Evolutionary conservation across 2,113 vertebrate genomes (phyloP).

Genomic region (Limanda limanda): DNA sequence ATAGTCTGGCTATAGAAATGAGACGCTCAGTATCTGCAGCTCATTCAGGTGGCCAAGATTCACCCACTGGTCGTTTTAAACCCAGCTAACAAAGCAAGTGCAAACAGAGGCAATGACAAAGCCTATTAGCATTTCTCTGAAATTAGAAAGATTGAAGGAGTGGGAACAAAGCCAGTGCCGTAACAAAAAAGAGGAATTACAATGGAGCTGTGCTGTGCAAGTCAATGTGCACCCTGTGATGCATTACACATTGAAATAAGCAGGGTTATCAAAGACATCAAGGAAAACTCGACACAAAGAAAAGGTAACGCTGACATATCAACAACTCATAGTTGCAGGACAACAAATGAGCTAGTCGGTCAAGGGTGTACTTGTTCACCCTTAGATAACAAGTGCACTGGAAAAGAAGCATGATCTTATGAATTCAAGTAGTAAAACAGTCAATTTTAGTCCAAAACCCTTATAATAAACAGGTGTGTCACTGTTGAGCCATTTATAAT

Average conservation of each 20-base stretch:
- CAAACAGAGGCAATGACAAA: constrained; percentile 57
- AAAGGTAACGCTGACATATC: neutral
- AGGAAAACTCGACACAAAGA: constrained; percentile 3
- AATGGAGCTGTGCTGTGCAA: constrained; percentile 35
- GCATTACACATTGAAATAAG: constrained; percentile 19
- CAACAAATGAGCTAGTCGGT: neutral
- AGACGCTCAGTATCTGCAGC: constrained; percentile 17
- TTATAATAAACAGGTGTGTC: neutral
- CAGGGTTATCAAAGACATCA: constrained; percentile 2
- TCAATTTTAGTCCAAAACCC: neutral
- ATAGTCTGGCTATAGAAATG: constrained; percentile 4
- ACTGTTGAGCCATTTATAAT: neutral
- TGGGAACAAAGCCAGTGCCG: constrained; percentile 37
- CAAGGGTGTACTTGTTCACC: neutral
- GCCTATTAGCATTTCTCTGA: constrained; percentile 61
- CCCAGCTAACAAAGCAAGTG: constrained; percentile 49
- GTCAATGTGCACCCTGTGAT: constrained; percentile 22
- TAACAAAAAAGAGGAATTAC: constrained; percentile 42
- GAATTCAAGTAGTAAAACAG: neutral
- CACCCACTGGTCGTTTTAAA: constrained; percentile 42
- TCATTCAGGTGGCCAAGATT: constrained; percentile 29
- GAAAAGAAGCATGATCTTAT: neutral
- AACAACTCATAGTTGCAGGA: neutral
- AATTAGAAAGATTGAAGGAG: constrained; percentile 49
- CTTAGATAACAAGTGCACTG: no score